Evolutionary conservation across 1,140 invertebrate genomes (phyloP).

Genomic region (Whitmania pigra): DNA sequence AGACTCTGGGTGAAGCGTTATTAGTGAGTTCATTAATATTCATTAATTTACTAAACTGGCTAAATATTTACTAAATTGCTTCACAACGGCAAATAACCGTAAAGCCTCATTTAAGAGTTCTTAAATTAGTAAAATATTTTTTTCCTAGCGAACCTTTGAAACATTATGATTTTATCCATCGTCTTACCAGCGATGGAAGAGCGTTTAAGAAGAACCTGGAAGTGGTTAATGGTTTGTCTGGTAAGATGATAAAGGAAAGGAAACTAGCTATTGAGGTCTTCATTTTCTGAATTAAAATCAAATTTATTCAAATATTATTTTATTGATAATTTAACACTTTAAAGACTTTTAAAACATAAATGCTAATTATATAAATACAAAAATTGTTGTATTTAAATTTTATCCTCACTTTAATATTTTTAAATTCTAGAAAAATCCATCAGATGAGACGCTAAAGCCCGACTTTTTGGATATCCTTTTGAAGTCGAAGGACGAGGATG

Average conservation of each 20-base stretch:
- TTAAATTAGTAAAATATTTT: neutral
- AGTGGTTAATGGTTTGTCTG: slow-evolving; percentile 12
- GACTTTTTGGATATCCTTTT: slow-evolving; percentile 24
- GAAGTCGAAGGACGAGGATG: slow-evolving; percentile 24
- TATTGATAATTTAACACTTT: neutral
- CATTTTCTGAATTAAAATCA: neutral
- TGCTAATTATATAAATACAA: neutral
- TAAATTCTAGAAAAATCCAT: slow-evolving; percentile 6
- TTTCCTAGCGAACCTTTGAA: slow-evolving; percentile 10
- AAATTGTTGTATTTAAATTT: neutral
- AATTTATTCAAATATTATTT: neutral
- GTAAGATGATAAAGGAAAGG: slow-evolving; percentile 14
- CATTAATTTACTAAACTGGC: too few relatives aligned
- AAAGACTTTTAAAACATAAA: neutral
- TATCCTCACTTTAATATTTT: neutral
- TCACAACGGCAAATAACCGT: too few relatives aligned
- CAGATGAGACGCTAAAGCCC: neutral
- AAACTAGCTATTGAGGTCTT: slow-evolving; percentile 7
- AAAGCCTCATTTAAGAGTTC: too few relatives aligned
- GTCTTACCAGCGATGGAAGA: slow-evolving; percentile 16
- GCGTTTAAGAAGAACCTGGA: slow-evolving; percentile 17
- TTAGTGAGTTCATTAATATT: too few relatives aligned
- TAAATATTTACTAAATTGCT: too few relatives aligned
- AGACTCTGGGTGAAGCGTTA: too few relatives aligned
- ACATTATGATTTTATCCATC: slow-evolving; percentile 20